Evolutionary conservation across 2,797 vertebrate species (phyloP), one percentile per base, ranked within the genome.

Genomic region (Argya squamiceps): DNA sequence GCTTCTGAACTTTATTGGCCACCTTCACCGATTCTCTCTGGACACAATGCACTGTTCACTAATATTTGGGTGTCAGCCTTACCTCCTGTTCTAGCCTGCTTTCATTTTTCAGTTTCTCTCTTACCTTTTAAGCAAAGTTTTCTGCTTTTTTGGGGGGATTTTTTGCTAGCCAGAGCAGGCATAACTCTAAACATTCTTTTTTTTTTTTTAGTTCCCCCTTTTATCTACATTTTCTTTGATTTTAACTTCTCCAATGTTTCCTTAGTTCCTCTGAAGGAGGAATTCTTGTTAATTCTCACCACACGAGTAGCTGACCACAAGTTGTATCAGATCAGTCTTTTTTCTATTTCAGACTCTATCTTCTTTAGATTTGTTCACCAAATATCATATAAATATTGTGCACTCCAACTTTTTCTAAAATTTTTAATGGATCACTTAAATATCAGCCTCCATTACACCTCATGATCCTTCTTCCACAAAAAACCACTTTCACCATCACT

Each of bases 111-210:
- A 58, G 14, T 46, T 80, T 17, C 5, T 60, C 6, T 23, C 43
- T 68, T 56, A 56, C 6, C 12, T 70, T 71, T 71, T 34, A 55
- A 62, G 12, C 10, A 77, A 59, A 52, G 22, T 36, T 80, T 89
- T 22, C 10, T 44, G 7, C 15, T 80, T 62, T 26, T 83, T 50
- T 71, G 18, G 7, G 8, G 4, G 0, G 1, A 1, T 4, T 41
- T 55, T 63, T 60, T 82, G 30, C 21, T 56, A 64, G 5, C 75
- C 34, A 56, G 69, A 77, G 15, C 5, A 58, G 22, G 5, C 11
- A 65, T 37, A 70, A 52, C 2, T 76, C 79, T 26, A 43, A 63
- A 50, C 23, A 71, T 44, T 56, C 2, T 12, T 37, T 37, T 11
- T 37, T n/a, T 20, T 55, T 23, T 62, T 75, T 73, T 47, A 39